Evolutionary conservation across 2,113 vertebrate genomes (phyloP), one percentile per base, ranked within the genome.

Genomic region (Ibidorhyncha struthersii): DNA sequence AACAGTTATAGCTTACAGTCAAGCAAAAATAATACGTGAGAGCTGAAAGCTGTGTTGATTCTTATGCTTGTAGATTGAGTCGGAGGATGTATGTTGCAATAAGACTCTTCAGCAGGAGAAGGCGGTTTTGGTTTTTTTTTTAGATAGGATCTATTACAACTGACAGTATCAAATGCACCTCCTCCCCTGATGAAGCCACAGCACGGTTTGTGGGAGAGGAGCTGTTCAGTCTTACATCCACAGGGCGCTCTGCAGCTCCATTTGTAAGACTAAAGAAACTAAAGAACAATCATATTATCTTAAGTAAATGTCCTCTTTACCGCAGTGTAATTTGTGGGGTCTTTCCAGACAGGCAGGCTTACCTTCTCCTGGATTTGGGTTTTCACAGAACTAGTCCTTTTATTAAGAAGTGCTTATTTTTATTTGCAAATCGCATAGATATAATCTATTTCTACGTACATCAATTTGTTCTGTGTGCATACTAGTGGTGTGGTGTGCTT

Each of bases 221-320:
- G 8, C 47, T 20, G 6, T 14, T 14, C 50, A 27, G 30, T 7
- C 50, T 20, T 10, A 3, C n/a, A n/a, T 4, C n/a, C 27, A 5
- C 1, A 36, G 17, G 21, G 49, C 7, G 7, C 20, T n/a, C 38
- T 23, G 49, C n/a, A n/a, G 52, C 21, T n/a, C 41, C 30, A 8
- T 18, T 22, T 29, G 16, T 21, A 30, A 56, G 17, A 14, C 10
- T 17, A 12, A 59, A 47, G 10, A 72, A 30, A 16, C 10, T 12
- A 23, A 53, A 61, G 9, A 66, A 32, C 14, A 41, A 47, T 6
- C 0, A 0, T 6, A 14, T 27, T 22, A 5, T 63, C 22, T 36
- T 43, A 45, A 43, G 2, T 5, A 18, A 14, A 15, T 19, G 12
- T 27, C 34, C 15, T 47, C 20, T 36, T 41, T 40, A 22, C 12